Evolutionary conservation across 2,797 vertebrate genomes (phyloP).

Genomic region (Takifugu ocellatus): DNA sequence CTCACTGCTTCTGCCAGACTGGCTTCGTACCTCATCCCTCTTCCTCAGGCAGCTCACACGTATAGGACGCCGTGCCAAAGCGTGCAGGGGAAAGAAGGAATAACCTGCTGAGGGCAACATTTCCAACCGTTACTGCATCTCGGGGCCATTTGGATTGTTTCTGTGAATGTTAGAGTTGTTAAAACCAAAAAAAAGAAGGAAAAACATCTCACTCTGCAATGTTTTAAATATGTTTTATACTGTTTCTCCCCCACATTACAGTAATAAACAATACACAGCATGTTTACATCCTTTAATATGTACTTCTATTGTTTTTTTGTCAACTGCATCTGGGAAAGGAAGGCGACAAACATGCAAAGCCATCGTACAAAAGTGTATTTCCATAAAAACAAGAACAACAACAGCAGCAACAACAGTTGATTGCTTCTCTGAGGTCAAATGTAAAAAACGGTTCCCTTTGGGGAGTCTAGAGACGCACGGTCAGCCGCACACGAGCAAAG

Average conservation of each 20-base stretch:
- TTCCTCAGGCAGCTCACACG: constrained; percentile 38
- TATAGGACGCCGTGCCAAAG: neutral
- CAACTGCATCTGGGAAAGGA: neutral
- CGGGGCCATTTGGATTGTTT: neutral
- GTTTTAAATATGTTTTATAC: constrained; percentile 25
- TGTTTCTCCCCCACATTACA: constrained; percentile 4
- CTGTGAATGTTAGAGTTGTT: neutral
- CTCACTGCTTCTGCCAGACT: constrained; percentile 62
- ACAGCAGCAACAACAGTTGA: constrained; percentile 8
- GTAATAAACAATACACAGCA: constrained; percentile 16
- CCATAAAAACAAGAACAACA: neutral
- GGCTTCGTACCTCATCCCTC: constrained; percentile 67
- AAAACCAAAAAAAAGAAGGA: too few species aligned
- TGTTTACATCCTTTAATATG: constrained; percentile 5
- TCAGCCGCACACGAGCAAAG: neutral
- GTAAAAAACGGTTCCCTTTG: constrained; percentile 19
- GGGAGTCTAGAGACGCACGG: neutral
- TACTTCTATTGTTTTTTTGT: neutral
- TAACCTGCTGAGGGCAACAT: neutral
- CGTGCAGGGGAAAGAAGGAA: neutral
- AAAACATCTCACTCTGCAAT: too few species aligned
- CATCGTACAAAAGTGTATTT: constrained; percentile 4
- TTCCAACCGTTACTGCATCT: too few species aligned
- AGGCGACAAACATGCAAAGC: neutral
- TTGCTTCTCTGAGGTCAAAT: constrained; percentile 13